Conservation (phyloP, 2,888 invertebrate genomes). For the Agrilus mali region DNA sequence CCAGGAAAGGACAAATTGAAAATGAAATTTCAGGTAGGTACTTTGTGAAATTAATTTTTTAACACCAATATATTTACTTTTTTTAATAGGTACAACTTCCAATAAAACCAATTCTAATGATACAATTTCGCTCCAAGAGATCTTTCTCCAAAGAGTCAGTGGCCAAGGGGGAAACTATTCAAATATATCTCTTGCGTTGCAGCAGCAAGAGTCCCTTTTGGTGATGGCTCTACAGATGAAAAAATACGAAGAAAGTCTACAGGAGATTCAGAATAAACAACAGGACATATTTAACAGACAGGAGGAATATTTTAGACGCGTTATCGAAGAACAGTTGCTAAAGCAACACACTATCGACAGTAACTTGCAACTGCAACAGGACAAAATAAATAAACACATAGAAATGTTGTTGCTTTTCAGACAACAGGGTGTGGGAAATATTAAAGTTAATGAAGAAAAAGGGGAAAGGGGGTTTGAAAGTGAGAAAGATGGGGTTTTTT, state of each 20-base stretch:
- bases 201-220: conserved; percentile 50
- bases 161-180: conserved; percentile 23
- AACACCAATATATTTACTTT: no score
- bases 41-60: no score
- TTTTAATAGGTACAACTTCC: no score
- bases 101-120: no score
- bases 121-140: no score
- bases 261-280: conserved; percentile 42
- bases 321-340: conserved; percentile 41
- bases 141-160: no score
- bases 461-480: conserved; percentile 21
- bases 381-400: conserved; percentile 47
- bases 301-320: conserved; percentile 40
- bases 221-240: conserved; percentile 48
- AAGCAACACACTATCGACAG: conserved; percentile 45
- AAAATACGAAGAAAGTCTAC: conserved; percentile 48
- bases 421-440: conserved; percentile 16
- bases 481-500: conserved; percentile 32
- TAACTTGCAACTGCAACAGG: conserved; percentile 46
- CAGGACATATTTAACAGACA: conserved; percentile 40
- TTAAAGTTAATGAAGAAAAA: conserved; percentile 15
- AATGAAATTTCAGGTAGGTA: no score
- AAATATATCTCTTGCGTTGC: conserved; percentile 42
- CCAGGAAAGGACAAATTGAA: no score
- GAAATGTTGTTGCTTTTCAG: conserved; percentile 32